These are phyloP conservation scores for Yponomeuta malinellus DNA, from an alignment of 2,888 invertebrate species.

Conservation along the genomic window DNA sequence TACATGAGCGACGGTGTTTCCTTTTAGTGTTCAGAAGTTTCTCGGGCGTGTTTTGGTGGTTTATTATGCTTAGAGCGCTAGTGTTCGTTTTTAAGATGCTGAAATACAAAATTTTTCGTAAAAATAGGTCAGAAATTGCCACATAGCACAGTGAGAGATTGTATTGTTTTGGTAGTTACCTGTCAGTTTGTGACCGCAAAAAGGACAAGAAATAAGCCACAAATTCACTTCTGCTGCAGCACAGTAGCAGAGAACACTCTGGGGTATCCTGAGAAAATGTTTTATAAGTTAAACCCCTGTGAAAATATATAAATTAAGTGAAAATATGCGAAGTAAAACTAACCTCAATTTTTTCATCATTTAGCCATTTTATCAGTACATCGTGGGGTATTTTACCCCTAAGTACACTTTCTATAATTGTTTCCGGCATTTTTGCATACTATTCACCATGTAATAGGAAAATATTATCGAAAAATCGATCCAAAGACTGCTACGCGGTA, in stretches of 20 bases:
- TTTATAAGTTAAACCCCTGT: not conserved
- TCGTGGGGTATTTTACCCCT: slow-evolving; percentile 53
- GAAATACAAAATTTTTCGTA: slow-evolving; percentile 24
- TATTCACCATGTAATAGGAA: slow-evolving; percentile 25
- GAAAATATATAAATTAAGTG: slow-evolving; percentile 31
- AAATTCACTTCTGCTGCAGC: slow-evolving; percentile 68
- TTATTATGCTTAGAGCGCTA: slow-evolving; percentile 49
- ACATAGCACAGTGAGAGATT: not conserved
- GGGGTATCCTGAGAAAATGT: slow-evolving; percentile 41
- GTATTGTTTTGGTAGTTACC: slow-evolving; percentile 40
- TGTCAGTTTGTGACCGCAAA: slow-evolving; percentile 72
- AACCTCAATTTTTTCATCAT: slow-evolving; percentile 57
- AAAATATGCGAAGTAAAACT: slow-evolving; percentile 25
- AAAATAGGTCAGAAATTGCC: not conserved
- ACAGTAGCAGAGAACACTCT: slow-evolving; percentile 52
- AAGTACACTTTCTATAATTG: slow-evolving; percentile 64
- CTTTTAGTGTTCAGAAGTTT: slow-evolving; percentile 42
- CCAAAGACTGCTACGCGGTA: slow-evolving; percentile 21
- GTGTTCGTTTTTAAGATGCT: slow-evolving; percentile 60
- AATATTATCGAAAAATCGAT: slow-evolving; percentile 37
- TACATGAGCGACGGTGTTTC: slow-evolving; percentile 55
- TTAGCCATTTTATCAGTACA: slow-evolving; percentile 63
- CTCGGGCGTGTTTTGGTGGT: slow-evolving; percentile 56
- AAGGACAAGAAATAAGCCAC: slow-evolving; percentile 75
- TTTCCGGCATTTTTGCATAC: slow-evolving; percentile 58